Evolutionary conservation across 2,888 invertebrate species (phyloP).

Genomic region (Neuroscelio doddi): DNA sequence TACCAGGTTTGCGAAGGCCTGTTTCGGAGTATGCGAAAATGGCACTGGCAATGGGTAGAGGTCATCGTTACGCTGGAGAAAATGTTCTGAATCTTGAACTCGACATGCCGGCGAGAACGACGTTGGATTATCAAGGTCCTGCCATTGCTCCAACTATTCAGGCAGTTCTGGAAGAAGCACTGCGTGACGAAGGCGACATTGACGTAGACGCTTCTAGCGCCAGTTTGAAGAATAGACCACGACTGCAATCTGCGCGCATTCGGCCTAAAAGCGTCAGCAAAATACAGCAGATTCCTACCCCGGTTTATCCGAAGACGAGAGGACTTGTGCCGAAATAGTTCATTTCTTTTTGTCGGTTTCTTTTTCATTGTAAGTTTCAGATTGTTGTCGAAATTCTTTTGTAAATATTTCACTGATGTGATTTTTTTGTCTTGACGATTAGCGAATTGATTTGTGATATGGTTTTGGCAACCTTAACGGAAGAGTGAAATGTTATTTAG

Average conservation of each 20-base stretch:
- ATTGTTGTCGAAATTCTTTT: slow-evolving; percentile 24
- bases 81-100: slow-evolving; percentile 84
- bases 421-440: slow-evolving; percentile 6
- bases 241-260: slow-evolving; percentile 61
- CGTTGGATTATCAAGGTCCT: slow-evolving; percentile 82
- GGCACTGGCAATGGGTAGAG: slow-evolving; percentile 73
- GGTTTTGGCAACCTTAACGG: slow-evolving; percentile 34
- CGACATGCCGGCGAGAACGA: slow-evolving; percentile 84
- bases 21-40: slow-evolving; percentile 77
- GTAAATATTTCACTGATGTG: slow-evolving; percentile 27
- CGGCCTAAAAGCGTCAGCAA: slow-evolving; percentile 68
- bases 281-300: slow-evolving; percentile 66
- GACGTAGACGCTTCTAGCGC: slow-evolving; percentile 69
- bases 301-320: slow-evolving; percentile 69
- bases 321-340: slow-evolving; percentile 68
- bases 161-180: slow-evolving; percentile 71
- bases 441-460: slow-evolving; percentile 47
- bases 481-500: slow-evolving; percentile 41
- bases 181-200: slow-evolving; percentile 69
- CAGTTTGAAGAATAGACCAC: slow-evolving; percentile 58
- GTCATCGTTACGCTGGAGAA: slow-evolving; percentile 75
- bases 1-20: slow-evolving; percentile 78
- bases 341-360: slow-evolving; percentile 8
- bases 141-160: slow-evolving; percentile 82
- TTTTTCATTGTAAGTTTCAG: too few relatives aligned